These are phyloP conservation scores for Pseudobourletiella spinata DNA, from an alignment of 1,140 invertebrate species.

Conservation along the genomic window DNA sequence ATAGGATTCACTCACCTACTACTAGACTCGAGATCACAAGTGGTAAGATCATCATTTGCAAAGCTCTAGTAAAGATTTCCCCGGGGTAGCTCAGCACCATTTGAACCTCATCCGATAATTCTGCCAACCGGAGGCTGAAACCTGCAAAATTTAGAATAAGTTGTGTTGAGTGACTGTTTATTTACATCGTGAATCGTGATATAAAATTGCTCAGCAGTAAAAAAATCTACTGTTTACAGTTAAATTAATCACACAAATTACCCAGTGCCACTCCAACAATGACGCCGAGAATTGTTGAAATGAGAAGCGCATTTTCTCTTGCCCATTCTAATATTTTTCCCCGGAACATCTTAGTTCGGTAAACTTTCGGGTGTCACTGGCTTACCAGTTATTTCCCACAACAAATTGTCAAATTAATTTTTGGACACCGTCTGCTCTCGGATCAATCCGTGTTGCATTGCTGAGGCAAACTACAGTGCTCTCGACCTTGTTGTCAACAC, in stretches of 20 bases:
- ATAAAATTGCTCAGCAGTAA: not conserved
- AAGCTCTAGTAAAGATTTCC: conserved; percentile 76
- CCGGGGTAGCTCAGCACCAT: conserved; percentile 80
- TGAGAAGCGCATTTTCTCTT: conserved; percentile 62
- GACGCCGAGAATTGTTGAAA: conserved; percentile 67
- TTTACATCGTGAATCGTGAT: not conserved
- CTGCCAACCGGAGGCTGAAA: conserved; percentile 11
- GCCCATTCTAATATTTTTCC: conserved; percentile 45
- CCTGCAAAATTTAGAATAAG: not conserved
- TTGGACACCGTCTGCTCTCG: too few species aligned
- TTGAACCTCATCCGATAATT: conserved; percentile 44
- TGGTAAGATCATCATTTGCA: conserved; percentile 80
- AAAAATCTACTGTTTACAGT: not conserved
- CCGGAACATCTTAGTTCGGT: not conserved
- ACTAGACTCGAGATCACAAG: conserved; percentile 82
- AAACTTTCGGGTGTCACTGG: too few species aligned
- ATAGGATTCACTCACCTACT: conserved; percentile 49
- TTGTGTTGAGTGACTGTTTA: not conserved
- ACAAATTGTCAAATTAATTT: too few species aligned
- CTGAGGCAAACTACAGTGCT: too few species aligned
- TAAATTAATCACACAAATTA: conserved; percentile 42
- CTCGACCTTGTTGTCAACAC: too few species aligned
- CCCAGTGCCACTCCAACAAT: conserved; percentile 61
- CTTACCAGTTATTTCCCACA: too few species aligned
- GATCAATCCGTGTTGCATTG: too few species aligned